Evolutionary conservation across 2,888 invertebrate genomes (phyloP), one percentile per base, ranked within the genome.

Genomic region (Mesochorus sp.): DNA sequence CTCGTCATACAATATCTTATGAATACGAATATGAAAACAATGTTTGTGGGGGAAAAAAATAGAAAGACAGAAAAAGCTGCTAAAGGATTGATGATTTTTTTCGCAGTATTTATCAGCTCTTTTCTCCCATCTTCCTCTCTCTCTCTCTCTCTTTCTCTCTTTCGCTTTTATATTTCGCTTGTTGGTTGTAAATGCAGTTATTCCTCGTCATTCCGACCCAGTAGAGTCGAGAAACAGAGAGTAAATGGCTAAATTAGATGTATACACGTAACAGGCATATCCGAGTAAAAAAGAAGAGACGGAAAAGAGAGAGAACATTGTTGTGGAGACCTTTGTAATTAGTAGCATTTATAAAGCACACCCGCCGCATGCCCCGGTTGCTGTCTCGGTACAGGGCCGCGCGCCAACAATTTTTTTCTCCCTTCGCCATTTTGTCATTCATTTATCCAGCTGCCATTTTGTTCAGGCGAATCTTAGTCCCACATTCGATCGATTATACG

Each of bases 291-390:
- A 61, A 34, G 4, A 59, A 24, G 39, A 2, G 17, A 51, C 17
- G n/a, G n/a, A 31, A 24, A 34, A 61, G 21, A 2, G 39, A 24
- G 39, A 2, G 17, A 51, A 8, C 37, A 51, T 76, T 81, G 82
- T 83, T 85, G 85, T 85, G 83, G 83, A 66, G 78, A 87, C 87
- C 87, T 86, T 86, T 85, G 86, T 88, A 88, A 89, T 89, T 88
- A 88, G 88, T 88, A 84, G 83, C 86, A 86, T 87, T 87, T 87
- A 84, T 82, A 83, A 84, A 82, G 83, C 82, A 81, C 42, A 59
- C 64, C 80, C 79, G 78, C 85, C 82, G 79, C 85, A 81, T 83
- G 83, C 78, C 79, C 79, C 81, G 81, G 72, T 85, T n/a, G 14
- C 24, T n/a, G 12, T 53, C 31, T 39, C 66, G 66, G 47, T 19